These are phyloP conservation scores for Taphrorychus bicolor DNA, from an alignment of 2,888 invertebrate species.

Conservation along the genomic window DNA sequence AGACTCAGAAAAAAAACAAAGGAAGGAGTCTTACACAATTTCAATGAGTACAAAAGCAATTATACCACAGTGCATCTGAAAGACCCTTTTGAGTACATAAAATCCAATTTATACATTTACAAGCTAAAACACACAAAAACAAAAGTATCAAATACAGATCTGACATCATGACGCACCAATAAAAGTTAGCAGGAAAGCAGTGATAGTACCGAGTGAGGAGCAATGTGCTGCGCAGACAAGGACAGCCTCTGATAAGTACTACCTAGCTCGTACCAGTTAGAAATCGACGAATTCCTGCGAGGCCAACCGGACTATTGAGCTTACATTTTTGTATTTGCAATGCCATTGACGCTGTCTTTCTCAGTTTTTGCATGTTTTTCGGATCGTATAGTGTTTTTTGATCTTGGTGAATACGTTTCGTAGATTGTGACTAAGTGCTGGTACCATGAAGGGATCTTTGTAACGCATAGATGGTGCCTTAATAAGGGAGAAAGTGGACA, in stretches of 20 bases:
- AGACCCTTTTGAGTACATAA: too few species aligned
- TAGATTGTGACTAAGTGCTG: too few species aligned
- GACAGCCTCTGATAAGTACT: neutral
- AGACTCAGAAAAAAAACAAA: too few species aligned
- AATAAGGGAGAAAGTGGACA: neutral
- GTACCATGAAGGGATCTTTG: neutral
- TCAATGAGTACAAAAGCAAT: neutral
- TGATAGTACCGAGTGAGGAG: neutral
- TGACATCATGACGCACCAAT: neutral
- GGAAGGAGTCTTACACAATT: neutral
- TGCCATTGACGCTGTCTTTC: neutral
- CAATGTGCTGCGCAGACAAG: too few species aligned
- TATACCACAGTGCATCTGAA: too few species aligned
- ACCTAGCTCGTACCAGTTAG: neutral
- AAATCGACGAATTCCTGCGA: slow-evolving; percentile 3
- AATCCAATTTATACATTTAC: too few species aligned
- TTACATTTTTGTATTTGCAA: neutral
- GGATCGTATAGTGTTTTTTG: neutral
- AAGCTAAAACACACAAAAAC: neutral
- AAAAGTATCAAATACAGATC: neutral
- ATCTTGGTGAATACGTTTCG: neutral
- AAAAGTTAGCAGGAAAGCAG: neutral
- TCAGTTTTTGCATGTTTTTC: neutral
- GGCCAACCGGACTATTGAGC: neutral
- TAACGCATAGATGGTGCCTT: neutral